These are phyloP conservation scores for Drosophila azteca DNA, from an alignment of 1,140 invertebrate species.

Conservation along the genomic window DNA sequence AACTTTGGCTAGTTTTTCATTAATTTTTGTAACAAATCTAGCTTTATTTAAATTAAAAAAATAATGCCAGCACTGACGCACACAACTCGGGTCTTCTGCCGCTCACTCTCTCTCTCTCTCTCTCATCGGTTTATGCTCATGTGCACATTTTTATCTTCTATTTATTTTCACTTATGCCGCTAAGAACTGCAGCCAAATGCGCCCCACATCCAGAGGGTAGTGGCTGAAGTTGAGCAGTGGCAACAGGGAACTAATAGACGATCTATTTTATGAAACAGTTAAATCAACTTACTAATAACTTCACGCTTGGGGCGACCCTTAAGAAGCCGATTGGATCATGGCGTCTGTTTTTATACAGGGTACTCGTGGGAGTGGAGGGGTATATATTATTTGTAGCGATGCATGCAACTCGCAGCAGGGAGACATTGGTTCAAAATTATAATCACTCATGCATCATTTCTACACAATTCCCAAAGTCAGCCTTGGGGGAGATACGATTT, in stretches of 20 bases:
- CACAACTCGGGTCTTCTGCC: neutral
- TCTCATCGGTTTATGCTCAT: slow-evolving; percentile 28
- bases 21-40: no score
- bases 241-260: no score
- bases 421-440: no score
- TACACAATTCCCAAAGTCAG: no score
- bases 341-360: slow-evolving; percentile 27
- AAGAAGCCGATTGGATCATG: slow-evolving; percentile 24
- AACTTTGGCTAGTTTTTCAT: no score
- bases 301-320: slow-evolving; percentile 5
- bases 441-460: no score
- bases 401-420: no score
- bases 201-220: slow-evolving; percentile 18
- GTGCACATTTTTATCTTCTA: slow-evolving; percentile 69
- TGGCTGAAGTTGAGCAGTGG: neutral
- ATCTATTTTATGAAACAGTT: slow-evolving; percentile 12
- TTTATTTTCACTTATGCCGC: slow-evolving; percentile 79
- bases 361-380: neutral
- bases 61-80: no score
- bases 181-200: slow-evolving; percentile 59
- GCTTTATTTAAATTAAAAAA: no score
- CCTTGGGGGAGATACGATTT: no score
- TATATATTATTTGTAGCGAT: neutral
- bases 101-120: slow-evolving; percentile 13
- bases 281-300: slow-evolving; percentile 17